phyloP scores from a whole-genome alignment of 1,140 invertebrate genomes.

The Saccostrea echinata region DNA sequence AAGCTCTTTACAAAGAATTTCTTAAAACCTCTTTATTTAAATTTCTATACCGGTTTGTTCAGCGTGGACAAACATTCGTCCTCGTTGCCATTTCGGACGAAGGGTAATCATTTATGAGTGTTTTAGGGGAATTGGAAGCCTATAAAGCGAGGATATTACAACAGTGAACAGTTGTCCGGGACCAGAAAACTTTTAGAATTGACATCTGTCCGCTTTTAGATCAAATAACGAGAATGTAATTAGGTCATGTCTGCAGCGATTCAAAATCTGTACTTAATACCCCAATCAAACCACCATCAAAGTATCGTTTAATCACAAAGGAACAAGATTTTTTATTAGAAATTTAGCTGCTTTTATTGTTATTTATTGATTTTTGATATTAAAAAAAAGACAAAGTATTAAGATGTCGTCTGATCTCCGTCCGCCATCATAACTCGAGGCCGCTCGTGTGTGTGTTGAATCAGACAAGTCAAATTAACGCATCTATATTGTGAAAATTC shows the following conservation, averaged over 20 bases:
- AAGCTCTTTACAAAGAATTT: slow-evolving; percentile 11
- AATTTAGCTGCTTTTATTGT: slow-evolving; percentile 12
- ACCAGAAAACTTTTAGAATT: neutral
- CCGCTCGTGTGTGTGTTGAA: neutral
- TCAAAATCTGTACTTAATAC: neutral
- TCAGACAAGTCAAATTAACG: slow-evolving; percentile 11
- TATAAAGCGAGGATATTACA: neutral
- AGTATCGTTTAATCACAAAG: slow-evolving; percentile 10
- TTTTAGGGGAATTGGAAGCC: neutral
- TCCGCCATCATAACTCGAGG: neutral
- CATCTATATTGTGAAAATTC: slow-evolving; percentile 23
- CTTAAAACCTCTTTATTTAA: neutral
- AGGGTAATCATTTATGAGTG: neutral
- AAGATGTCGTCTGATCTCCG: slow-evolving; percentile 6
- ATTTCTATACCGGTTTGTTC: slow-evolving; percentile 12
- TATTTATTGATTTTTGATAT: neutral
- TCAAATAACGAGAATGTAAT: slow-evolving; percentile 33
- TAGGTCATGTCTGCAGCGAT: slow-evolving; percentile 16
- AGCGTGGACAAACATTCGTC: neutral
- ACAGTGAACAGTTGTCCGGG: neutral
- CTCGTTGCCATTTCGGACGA: neutral
- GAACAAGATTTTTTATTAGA: slow-evolving; percentile 25
- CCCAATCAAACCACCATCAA: neutral
- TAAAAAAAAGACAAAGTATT: slow-evolving; percentile 20
- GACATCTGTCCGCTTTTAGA: slow-evolving; percentile 23